Evolutionary conservation across 2,797 vertebrate genomes (phyloP).

Genomic region (Notolepis coatsorum): DNA sequence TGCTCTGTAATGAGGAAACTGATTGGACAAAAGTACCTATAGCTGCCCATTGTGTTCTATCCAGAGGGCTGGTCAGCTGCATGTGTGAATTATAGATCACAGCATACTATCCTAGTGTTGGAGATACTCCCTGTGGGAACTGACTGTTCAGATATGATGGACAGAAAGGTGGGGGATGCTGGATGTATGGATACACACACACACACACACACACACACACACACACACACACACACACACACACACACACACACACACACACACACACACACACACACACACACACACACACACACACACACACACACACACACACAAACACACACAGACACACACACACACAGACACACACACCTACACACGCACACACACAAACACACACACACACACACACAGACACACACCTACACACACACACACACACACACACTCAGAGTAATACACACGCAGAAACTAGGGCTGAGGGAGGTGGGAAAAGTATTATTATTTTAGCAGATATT

Average conservation of each 20-base stretch:
- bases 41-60: not conserved
- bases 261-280: not conserved
- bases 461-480: no score
- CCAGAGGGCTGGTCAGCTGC: conserved; percentile 50
- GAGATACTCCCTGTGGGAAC: conserved; percentile 33
- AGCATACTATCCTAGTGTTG: conserved; percentile 50
- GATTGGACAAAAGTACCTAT: not conserved
- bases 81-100: conserved; percentile 74
- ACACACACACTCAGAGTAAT: not conserved
- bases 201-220: not conserved
- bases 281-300: not conserved
- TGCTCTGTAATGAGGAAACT: not conserved
- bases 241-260: not conserved
- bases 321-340: not conserved
- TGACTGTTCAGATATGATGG: not conserved
- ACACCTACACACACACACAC: not conserved
- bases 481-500: no score
- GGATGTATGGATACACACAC: no score
- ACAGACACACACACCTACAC: not conserved
- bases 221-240: conserved; percentile 1
- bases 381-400: not conserved
- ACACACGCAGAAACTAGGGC: no score
- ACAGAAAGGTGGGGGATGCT: not conserved
- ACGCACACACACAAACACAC: not conserved
- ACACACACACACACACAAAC: conserved; percentile 1